Percentiles rank a stretch among this genome's conserved stretches.
These are phyloP conservation scores for Vannuccia rotundouncinata DNA, from an alignment of 2,888 invertebrate species.

Conservation along the genomic window DNA sequence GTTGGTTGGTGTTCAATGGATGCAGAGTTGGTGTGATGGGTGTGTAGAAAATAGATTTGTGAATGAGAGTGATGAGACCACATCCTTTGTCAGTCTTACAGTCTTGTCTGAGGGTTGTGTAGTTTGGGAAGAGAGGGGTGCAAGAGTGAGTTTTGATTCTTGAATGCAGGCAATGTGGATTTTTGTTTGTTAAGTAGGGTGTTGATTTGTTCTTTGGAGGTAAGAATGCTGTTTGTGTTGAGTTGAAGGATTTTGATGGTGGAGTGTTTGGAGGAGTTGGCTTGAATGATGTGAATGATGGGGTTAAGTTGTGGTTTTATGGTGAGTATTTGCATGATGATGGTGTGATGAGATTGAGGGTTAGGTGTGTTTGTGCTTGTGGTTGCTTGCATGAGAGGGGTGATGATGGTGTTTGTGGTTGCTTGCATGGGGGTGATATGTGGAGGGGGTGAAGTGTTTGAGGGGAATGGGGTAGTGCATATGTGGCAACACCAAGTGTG, in stretches of 20 bases:
- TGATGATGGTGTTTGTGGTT: too few relatives aligned
- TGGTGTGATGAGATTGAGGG: too few relatives aligned
- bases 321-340: too few relatives aligned
- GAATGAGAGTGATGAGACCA: not conserved
- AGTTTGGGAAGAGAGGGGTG: slow-evolving; percentile 5
- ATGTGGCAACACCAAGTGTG: not conserved
- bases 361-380: too few relatives aligned
- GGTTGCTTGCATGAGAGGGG: too few relatives aligned
- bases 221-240: too few relatives aligned
- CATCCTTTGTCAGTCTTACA: not conserved
- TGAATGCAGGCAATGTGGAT: not conserved
- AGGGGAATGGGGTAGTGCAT: not conserved
- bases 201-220: too few relatives aligned
- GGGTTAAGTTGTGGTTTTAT: not conserved
- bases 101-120: slow-evolving; percentile 6
- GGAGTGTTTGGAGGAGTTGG: not conserved
- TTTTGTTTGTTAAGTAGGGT: too few relatives aligned
- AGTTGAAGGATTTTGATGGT: not conserved
- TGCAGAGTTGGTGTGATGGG: slow-evolving; percentile 8
- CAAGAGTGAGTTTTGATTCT: not conserved
- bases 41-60: not conserved
- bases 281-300: not conserved
- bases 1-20: slow-evolving; percentile 8
- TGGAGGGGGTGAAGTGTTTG: not conserved
- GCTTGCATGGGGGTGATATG: too few relatives aligned